Conservation (phyloP, 2,888 invertebrate species). For the Thymelicus sylvestris region DNA sequence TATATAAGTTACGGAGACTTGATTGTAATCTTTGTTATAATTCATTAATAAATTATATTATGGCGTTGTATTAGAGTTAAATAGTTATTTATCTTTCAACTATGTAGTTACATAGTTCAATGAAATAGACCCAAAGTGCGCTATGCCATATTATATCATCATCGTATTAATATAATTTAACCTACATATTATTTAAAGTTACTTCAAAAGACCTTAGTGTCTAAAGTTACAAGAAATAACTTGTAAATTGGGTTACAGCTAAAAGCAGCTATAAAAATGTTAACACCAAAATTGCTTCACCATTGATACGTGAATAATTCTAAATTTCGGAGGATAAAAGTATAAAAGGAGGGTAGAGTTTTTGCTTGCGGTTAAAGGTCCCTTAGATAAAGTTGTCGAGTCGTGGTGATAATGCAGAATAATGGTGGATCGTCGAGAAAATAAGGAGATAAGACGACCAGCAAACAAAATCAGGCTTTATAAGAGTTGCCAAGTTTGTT, state of each 20-base stretch:
- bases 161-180: too few species aligned
- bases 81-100: background rate
- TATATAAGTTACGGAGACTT: too few species aligned
- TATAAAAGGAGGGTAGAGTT: constrained; percentile 42
- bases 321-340: constrained; percentile 43
- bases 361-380: constrained; percentile 53
- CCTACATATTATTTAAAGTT: background rate
- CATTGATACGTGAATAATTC: constrained; percentile 45
- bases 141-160: too few species aligned
- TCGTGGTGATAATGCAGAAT: constrained; percentile 73
- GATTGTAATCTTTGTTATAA: too few species aligned
- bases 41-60: too few species aligned
- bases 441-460: constrained; percentile 67
- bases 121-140: too few species aligned
- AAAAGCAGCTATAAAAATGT: constrained; percentile 32
- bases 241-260: constrained; percentile 30
- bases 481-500: constrained; percentile 62
- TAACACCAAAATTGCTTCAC: constrained; percentile 40
- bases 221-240: constrained; percentile 25
- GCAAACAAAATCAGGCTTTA: constrained; percentile 69
- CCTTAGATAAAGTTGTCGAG: constrained; percentile 63
- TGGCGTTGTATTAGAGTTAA: too few species aligned
- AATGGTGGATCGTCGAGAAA: constrained; percentile 67
- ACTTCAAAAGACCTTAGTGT: background rate
- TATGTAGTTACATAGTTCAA: too few species aligned